Evolutionary conservation across 2,113 vertebrate species (phyloP).

Genomic region (Sinocyclocheilus grahami): DNA sequence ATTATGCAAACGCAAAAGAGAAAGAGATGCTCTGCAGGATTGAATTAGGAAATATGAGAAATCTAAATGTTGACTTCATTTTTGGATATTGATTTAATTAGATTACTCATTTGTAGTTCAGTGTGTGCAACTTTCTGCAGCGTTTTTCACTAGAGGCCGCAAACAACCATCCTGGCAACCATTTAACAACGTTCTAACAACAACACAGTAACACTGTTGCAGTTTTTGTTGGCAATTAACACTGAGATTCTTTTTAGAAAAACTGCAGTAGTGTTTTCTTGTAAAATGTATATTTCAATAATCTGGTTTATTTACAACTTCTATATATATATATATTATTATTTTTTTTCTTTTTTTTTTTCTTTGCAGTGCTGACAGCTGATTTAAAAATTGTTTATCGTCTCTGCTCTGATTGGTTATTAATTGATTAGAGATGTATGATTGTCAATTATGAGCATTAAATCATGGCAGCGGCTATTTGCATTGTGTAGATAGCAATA

Average conservation of each 20-base stretch:
- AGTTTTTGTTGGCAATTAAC: background rate
- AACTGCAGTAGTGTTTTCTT: too few relatives aligned
- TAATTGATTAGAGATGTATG: background rate
- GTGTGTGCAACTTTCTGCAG: conserved; percentile 22
- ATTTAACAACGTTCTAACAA: background rate
- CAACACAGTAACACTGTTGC: background rate
- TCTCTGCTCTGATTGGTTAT: too few relatives aligned
- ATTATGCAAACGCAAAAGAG: background rate
- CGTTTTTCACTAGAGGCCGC: background rate
- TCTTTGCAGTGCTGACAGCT: too few relatives aligned
- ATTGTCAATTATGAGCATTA: background rate
- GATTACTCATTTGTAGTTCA: conserved; percentile 1
- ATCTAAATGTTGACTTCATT: background rate
- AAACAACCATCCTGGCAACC: background rate
- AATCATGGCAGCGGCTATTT: background rate
- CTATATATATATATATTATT: too few relatives aligned
- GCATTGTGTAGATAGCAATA: too few relatives aligned
- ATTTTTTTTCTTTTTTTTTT: too few relatives aligned
- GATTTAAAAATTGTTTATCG: too few relatives aligned
- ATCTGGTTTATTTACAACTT: too few relatives aligned
- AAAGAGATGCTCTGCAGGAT: background rate
- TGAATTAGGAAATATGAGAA: background rate
- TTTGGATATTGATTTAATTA: conserved; percentile 11
- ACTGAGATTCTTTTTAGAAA: background rate
- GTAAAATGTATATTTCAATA: too few relatives aligned